These are phyloP conservation scores for Rhorus exstirpatorius DNA, from an alignment of 2,888 invertebrate genomes.

Conservation along the genomic window DNA sequence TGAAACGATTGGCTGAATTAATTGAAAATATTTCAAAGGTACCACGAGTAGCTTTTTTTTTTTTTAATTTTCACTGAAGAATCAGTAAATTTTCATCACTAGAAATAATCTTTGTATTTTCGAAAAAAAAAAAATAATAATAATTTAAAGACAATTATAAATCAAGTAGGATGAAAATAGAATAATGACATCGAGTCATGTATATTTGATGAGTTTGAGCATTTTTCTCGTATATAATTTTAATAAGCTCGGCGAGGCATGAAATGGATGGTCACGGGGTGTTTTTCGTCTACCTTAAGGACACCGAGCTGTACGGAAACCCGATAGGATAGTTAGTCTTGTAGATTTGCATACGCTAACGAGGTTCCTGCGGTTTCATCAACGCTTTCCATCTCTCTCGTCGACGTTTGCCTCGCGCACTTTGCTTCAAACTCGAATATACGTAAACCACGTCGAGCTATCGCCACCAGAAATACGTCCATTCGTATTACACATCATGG, in stretches of 20 bases:
- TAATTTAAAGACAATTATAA: no score
- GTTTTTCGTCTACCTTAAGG: conserved; percentile 75
- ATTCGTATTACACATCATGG: conserved; percentile 78
- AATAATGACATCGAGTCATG: neutral
- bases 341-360: conserved; percentile 85
- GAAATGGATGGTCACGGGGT: conserved; percentile 69
- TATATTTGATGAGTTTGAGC: neutral
- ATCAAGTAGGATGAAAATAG: neutral
- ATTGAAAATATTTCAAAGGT: no score
- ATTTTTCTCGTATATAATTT: conserved; percentile 52
- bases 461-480: conserved; percentile 68
- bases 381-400: conserved; percentile 80
- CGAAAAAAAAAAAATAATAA: no score
- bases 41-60: no score
- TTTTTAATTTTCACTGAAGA: no score
- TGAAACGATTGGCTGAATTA: no score
- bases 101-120: no score
- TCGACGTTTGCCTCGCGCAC: conserved; percentile 70
- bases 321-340: conserved; percentile 81
- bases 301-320: conserved; percentile 77
- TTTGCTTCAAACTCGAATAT: conserved; percentile 64
- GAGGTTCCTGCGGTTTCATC: conserved; percentile 83
- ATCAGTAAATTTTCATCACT: no score
- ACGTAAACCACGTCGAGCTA: neutral
- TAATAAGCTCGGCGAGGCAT: conserved; percentile 77